Percentiles rank a stretch among this genome's conserved stretches.
phyloP scores from a whole-genome alignment of 2,113 vertebrate species.

The Alethe diademata region DNA sequence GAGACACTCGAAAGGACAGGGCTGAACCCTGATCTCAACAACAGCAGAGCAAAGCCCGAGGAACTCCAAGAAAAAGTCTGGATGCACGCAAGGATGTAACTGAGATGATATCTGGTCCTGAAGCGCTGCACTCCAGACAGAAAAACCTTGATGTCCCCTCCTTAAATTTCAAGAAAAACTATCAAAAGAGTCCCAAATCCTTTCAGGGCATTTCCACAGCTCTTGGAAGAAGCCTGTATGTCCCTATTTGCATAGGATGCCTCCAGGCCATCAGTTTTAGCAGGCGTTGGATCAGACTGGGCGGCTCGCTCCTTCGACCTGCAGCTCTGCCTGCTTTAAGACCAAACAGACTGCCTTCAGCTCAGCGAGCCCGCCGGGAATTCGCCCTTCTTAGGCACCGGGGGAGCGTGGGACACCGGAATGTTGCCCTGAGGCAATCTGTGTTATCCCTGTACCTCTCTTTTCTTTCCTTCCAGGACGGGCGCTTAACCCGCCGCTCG shows the following conservation, averaged over 20 bases:
- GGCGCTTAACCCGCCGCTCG: background rate
- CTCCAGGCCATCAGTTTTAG: constrained; percentile 9
- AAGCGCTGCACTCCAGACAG: background rate
- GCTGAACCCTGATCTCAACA: background rate
- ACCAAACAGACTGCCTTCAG: background rate
- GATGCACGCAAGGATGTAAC: background rate
- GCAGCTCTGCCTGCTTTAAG: background rate
- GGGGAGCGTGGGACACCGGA: background rate
- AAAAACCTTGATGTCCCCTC: background rate
- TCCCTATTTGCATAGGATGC: background rate
- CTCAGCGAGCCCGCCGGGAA: background rate
- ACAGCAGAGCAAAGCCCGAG: background rate
- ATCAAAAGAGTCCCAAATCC: background rate
- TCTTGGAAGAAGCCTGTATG: background rate
- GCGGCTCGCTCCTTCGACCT: background rate
- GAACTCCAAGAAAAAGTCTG: background rate
- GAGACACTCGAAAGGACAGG: background rate
- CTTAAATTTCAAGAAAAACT: background rate
- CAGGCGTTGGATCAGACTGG: background rate
- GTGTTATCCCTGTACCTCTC: background rate
- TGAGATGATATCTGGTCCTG: background rate
- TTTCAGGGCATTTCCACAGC: background rate
- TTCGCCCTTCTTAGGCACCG: background rate
- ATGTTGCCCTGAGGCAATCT: background rate
- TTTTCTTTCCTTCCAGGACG: background rate